Percentiles rank a stretch among this genome's conserved stretches.
These are phyloP conservation scores for Eubasilissa regina DNA, from an alignment of 1,140 invertebrate genomes.

Conservation along the genomic window DNA sequence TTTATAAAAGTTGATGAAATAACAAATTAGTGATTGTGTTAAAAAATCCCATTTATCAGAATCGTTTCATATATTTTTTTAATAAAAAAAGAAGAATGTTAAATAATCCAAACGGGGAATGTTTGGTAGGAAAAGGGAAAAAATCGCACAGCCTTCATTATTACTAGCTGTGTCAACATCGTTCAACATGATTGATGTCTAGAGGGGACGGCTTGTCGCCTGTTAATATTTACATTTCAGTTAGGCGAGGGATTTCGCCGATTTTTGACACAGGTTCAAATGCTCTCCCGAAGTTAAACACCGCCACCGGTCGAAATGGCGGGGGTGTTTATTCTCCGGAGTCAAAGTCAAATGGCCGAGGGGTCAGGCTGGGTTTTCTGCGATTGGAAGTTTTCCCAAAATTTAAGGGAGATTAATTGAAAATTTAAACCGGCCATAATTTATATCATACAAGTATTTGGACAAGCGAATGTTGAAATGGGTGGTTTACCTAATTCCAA, in stretches of 20 bases:
- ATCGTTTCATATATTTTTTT: too few relatives aligned
- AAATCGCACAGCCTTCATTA: not conserved
- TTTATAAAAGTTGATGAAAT: too few relatives aligned
- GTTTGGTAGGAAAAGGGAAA: not conserved
- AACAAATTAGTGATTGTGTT: too few relatives aligned
- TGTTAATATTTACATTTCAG: not conserved
- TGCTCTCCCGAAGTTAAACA: not conserved
- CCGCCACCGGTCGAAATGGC: not conserved
- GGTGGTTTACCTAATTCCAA: too few relatives aligned
- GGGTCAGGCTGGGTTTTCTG: not conserved
- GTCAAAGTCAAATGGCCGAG: not conserved
- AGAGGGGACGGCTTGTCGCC: not conserved
- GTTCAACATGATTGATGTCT: not conserved
- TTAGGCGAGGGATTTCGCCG: not conserved
- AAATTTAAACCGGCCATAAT: not conserved
- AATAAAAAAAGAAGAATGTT: not conserved
- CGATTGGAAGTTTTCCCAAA: not conserved
- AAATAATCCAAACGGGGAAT: not conserved
- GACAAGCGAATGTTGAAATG: too few relatives aligned
- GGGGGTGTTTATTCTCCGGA: too few relatives aligned
- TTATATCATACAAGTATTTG: too few relatives aligned
- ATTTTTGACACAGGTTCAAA: slow-evolving; percentile 1
- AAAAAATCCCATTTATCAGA: too few relatives aligned
- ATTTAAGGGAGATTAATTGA: slow-evolving; percentile 1
- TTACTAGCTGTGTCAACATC: not conserved